Percentiles rank a stretch among this genome's conserved stretches.
Evolutionary conservation across 2,888 invertebrate species (phyloP).

Genomic region (Sipunculus nudus): DNA sequence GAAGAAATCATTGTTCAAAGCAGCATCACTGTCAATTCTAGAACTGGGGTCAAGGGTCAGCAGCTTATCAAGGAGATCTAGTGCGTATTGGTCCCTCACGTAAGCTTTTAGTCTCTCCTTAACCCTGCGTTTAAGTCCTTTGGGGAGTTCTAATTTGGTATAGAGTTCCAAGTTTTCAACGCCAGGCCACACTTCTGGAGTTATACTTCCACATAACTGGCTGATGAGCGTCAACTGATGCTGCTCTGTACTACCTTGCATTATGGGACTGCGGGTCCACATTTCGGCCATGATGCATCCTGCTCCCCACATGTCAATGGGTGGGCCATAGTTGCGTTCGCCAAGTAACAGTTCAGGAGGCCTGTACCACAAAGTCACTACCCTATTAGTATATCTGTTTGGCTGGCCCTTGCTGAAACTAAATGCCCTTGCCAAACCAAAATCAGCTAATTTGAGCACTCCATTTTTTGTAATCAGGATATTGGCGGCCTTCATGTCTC

Average conservation of each 20-base stretch:
- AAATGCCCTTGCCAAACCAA: conserved; percentile 94
- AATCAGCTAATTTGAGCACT: conserved; percentile 90
- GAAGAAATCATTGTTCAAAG: conserved; percentile 97
- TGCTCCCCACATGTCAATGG: conserved; percentile 90
- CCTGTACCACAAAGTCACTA: conserved; percentile 96
- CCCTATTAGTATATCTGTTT: conserved; percentile 94
- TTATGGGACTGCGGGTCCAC: conserved; percentile 86
- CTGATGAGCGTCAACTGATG: conserved; percentile 94
- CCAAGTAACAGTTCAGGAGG: conserved; percentile 68
- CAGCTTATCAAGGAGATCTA: conserved; percentile 91
- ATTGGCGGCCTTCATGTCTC: conserved; percentile 99
- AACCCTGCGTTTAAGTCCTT: conserved; percentile 61
- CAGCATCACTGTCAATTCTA: conserved; percentile 87
- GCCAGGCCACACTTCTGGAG: conserved; percentile 78
- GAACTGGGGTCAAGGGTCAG: conserved; percentile 91
- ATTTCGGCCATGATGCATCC: conserved; percentile 99
- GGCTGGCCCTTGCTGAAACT: conserved; percentile 87
- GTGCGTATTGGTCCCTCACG: conserved; percentile 89
- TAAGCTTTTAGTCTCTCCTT: conserved; percentile 78
- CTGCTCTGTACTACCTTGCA: conserved; percentile 91
- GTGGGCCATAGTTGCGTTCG: conserved; percentile 92
- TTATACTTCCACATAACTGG: conserved; percentile 95
- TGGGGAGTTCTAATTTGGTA: conserved; percentile 66
- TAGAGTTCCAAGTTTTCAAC: conserved; percentile 89
- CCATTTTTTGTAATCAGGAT: conserved; percentile 94